Evolutionary conservation across 2,888 invertebrate species (phyloP), one percentile per base, ranked within the genome.

Genomic region (Nysson spinosus): DNA sequence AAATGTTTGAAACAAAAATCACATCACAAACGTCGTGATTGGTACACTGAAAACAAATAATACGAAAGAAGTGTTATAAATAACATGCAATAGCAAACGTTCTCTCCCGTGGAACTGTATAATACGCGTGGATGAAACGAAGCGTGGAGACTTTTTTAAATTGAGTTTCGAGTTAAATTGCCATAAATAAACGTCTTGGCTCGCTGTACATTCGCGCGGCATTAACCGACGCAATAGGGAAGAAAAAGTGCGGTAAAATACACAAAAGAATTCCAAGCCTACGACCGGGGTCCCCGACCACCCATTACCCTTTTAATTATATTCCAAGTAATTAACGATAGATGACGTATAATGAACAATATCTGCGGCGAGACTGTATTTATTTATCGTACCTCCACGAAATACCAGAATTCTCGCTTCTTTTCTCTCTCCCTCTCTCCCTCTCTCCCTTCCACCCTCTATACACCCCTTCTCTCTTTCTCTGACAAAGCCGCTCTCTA

Each of bases 261-360:
- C 30, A 57, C 43, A 69, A 61, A 60, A 64, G 58, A 65, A 54
- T 62, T 30, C 35, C n/a, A n/a, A 46, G 42, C 52, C 51, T 58
- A 50, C 37, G 37, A 34, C 19, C 12, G 34, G 17, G 40, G 5
- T 24, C 11, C 4, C 16, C n/a, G n/a, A 7, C n/a, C 34, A 39
- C 14, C 40, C 24, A 17, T 14, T 35, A 28, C 42, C n/a, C 65
- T 43, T 64, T 77, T 76, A 82, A 83, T 82, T 76, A 78, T 72
- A 78, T 73, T 74, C 69, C 57, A 49, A 63, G 72, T 77, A 82
- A 82, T 81, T 79, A 79, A 79, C 81, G 74, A 71, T 62, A 72
- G 64, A 72, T 67, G 66, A 51, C 58, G 63, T 68, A 68, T 71
- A 77, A 77, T 71, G 75, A 77, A 78, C 79, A 78, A 77, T 75